Base-by-base conservation (phyloP, 2,888 invertebrate species). In the Boloria euphrosyne region DNA sequence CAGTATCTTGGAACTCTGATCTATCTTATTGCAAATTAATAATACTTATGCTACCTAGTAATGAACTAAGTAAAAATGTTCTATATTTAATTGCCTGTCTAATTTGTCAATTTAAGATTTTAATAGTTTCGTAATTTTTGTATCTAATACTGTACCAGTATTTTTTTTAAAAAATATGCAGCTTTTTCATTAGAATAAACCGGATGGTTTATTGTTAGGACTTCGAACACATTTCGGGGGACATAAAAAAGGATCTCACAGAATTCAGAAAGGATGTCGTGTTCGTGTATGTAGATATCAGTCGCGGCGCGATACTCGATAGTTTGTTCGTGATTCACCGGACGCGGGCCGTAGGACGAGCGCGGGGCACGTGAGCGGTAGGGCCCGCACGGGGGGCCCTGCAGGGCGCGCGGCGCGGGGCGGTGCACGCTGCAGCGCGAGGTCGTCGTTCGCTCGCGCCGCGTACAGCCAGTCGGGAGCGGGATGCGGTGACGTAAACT, bases 401-500 rank as follows among this genome's bases (percentile, higher is more conserved):
- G 79, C 17, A 76, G 78, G 77, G 78, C 52, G 71, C 68, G 74
- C 70, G 67, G 76, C 66, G 87, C 81, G 87, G 86, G 85, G 79
- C 82, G 87, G 84, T 89, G 89, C 89, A 89, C 88, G 88, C 84
- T 89, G 91, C 90, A 89, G 87, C 89, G 86, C 89, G 90, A 90
- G 90, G 90, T 90, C 90, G 90, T 89, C 90, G 90, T 82, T 89
- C 90, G 89, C 88, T 81, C 84, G 84, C 86, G 80, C 74, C 74
- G 78, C 81, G 82, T 73, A 77, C 78, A 72, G 88, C 82, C 90
- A 92, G 91, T 91, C 90, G 88, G 90, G 90, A 91, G 90, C 91
- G 91, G 91, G 91, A 92, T 92, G 91, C 91, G 91, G 92, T 91
- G 92, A 90, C 91, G 92, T 90, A 89, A 86, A 87, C 87, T 91